Evolutionary conservation across 92 coral and sea anemone genomes (phyloP), one percentile per base, ranked within the genome.

Genomic region (Palythoa heliodiscus): DNA sequence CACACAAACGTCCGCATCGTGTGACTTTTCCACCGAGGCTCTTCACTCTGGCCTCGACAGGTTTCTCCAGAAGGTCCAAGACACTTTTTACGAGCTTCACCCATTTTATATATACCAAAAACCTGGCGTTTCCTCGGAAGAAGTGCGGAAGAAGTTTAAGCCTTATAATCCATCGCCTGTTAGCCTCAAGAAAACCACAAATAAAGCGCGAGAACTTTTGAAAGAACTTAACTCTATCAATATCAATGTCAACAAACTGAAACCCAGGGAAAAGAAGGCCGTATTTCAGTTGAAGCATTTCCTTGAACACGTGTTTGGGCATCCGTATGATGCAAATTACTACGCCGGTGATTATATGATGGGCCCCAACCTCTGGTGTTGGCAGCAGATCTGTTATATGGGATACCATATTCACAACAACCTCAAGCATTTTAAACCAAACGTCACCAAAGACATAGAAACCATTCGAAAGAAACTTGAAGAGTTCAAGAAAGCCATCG

Each of bases 321-420:
- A 38, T 25, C 91, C 92, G 10, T 93, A 86, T 81, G 96, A 93
- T 82, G 89, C 69, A 0, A 91, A 93, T 48, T 93, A 93, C 78
- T 93, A 93, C 58, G 92, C 96, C 0, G 96, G 96, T 11, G 96
- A 93, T 80, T 93, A 86, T 63, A 83, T 93, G 77, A 53, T 93
- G 89, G 95, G 93, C 2, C 95, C 95, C 2, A 93, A 93, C 78
- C 82, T 77, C 70, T 93, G 92, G 89, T 93, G 95, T 40, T 93
- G 95, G 95, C 95, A 93, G 67, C 90, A 90, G 10, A 81, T 93
- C 57, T 93, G 95, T 57, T 17, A 15, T 14, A 58, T 89, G 64
- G 73, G 77, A 1, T 38, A 20, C 35, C 87, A 93, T 47, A 83
- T 93, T 11, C 19, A 67, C 19, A 76, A 68, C 57, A 75, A 83